phyloP scores from a whole-genome alignment of 2,888 invertebrate species.

The Beris morrisii region DNA sequence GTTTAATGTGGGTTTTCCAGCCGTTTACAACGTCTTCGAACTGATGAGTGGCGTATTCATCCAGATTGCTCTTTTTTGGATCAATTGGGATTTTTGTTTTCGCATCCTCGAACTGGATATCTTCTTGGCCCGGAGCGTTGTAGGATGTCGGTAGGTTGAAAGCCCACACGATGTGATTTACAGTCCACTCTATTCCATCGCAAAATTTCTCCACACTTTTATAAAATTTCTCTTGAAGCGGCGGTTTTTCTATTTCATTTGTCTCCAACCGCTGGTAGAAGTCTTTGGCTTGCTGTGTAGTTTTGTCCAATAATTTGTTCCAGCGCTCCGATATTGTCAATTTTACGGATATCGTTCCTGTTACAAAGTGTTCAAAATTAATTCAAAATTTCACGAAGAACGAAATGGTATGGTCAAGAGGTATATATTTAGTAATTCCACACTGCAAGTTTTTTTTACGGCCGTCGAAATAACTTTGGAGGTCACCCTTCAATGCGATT shows the following conservation, averaged over 20 bases:
- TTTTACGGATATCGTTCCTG: constrained; percentile 43
- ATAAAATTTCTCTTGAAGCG: constrained; percentile 47
- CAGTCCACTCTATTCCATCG: constrained; percentile 58
- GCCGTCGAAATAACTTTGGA: too few relatives aligned
- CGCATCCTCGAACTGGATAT: constrained; percentile 52
- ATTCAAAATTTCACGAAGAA: too few relatives aligned
- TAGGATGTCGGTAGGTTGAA: constrained; percentile 54
- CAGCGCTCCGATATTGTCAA: constrained; percentile 62
- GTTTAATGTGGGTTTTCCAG: constrained; percentile 59
- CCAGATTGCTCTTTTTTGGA: constrained; percentile 46
- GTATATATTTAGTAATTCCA: too few relatives aligned
- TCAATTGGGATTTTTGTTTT: constrained; percentile 51
- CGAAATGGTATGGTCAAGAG: too few relatives aligned
- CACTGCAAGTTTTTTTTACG: too few relatives aligned
- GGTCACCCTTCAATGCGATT: too few relatives aligned
- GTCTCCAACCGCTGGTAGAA: constrained; percentile 46
- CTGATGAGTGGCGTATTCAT: constrained; percentile 54
- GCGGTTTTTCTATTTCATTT: constrained; percentile 45
- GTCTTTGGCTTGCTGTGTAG: constrained; percentile 58
- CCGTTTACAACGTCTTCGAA: constrained; percentile 59
- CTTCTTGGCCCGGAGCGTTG: constrained; percentile 53
- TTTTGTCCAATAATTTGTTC: constrained; percentile 59
- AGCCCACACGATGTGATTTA: constrained; percentile 52
- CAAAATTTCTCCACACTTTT: constrained; percentile 59
- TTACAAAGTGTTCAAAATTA: too few relatives aligned